A percentile compares a stretch with the other conserved stretches of the same genome.
Evolutionary conservation across 2,888 invertebrate species (phyloP).

Genomic region (Exocentrus adspersus): DNA sequence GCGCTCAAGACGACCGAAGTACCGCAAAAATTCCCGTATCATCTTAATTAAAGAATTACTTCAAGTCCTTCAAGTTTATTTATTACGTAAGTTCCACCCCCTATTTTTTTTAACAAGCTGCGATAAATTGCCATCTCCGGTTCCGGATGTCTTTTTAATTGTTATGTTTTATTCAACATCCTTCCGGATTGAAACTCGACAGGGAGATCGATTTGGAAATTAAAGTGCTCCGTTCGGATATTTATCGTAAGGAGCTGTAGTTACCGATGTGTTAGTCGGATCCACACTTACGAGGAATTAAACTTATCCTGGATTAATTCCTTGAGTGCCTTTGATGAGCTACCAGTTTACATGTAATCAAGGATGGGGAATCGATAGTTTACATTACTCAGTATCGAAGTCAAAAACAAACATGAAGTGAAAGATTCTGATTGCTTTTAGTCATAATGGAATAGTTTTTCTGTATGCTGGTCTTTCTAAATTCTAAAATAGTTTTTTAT

Average conservation of each 20-base stretch:
- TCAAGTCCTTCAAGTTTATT: not conserved
- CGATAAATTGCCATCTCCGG: not conserved
- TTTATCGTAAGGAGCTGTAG: not conserved
- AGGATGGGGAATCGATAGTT: too few relatives aligned
- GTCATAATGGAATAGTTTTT: too few relatives aligned
- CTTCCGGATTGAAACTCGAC: not conserved
- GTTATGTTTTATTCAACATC: constrained; percentile 10
- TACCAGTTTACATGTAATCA: too few relatives aligned
- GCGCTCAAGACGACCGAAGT: not conserved
- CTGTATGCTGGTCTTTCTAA: too few relatives aligned
- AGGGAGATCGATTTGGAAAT: not conserved
- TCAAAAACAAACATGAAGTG: too few relatives aligned
- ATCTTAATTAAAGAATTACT: not conserved
- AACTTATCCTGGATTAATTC: not conserved
- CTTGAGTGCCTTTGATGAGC: not conserved
- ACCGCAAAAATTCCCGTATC: not conserved
- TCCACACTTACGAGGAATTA: not conserved
- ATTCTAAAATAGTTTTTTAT: too few relatives aligned
- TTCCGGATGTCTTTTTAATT: constrained; percentile 7
- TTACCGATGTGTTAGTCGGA: not conserved
- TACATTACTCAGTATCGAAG: too few relatives aligned
- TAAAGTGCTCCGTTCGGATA: not conserved
- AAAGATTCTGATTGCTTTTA: too few relatives aligned
- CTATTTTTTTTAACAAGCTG: not conserved
- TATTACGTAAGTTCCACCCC: not conserved